Percentiles rank a stretch among this genome's conserved stretches.
These are phyloP conservation scores for Ceratosolen fusciceps DNA, from an alignment of 1,140 invertebrate species.

Conservation along the genomic window DNA sequence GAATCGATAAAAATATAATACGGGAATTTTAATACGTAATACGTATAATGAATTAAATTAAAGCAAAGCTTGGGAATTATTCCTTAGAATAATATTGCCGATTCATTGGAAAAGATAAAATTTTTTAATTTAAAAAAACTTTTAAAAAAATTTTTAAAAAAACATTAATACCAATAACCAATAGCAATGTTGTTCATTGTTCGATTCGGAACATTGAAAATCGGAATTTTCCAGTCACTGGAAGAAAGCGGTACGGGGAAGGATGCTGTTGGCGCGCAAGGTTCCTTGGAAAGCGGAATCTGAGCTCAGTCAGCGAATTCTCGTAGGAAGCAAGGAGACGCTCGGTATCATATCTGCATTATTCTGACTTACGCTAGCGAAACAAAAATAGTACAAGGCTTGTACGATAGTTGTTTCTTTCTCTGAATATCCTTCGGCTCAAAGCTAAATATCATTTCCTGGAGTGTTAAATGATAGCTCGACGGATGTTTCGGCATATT, in stretches of 20 bases:
- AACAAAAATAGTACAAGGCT: background rate
- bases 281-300: background rate
- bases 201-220: too few species aligned
- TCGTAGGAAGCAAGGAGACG: constrained; percentile 25
- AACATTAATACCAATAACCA: too few species aligned
- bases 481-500: constrained; percentile 60
- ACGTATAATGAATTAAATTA: too few species aligned
- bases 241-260: background rate
- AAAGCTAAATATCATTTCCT: constrained; percentile 59
- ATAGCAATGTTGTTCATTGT: too few species aligned
- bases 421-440: background rate
- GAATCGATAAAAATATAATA: too few species aligned
- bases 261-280: background rate
- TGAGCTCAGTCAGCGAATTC: background rate
- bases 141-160: too few species aligned
- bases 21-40: too few species aligned
- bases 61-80: too few species aligned
- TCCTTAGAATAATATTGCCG: too few species aligned
- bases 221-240: too few species aligned
- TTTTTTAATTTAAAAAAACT: too few species aligned
- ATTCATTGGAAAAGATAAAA: too few species aligned
- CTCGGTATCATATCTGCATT: constrained; percentile 65
- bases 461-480: constrained; percentile 61
- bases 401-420: background rate
- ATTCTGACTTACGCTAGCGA: constrained; percentile 65